Conservation (phyloP, 2,888 invertebrate species). For the Conistra vaccinii region DNA sequence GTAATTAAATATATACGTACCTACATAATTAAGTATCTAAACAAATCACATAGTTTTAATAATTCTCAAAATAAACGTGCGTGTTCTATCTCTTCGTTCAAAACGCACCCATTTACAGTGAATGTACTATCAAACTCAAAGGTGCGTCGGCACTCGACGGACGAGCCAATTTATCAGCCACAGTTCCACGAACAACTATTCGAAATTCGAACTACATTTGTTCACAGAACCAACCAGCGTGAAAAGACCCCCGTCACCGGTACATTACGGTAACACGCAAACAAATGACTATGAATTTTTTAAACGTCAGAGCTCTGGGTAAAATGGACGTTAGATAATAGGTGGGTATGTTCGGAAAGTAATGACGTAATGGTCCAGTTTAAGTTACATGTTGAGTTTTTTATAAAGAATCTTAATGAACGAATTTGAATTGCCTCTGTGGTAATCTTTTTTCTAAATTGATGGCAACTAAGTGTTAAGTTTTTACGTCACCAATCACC, state of each 20-base stretch:
- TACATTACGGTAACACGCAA: constrained; percentile 52
- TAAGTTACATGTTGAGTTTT: constrained; percentile 57
- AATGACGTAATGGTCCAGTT: constrained; percentile 66
- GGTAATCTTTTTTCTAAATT: constrained; percentile 37
- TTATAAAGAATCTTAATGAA: constrained; percentile 57
- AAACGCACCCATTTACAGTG: constrained; percentile 58
- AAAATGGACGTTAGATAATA: constrained; percentile 59
- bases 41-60: background rate
- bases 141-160: constrained; percentile 67
- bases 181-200: constrained; percentile 76
- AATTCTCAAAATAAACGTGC: constrained; percentile 39
- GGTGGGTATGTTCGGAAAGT: constrained; percentile 53
- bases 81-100: constrained; percentile 54
- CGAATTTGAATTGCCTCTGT: constrained; percentile 51
- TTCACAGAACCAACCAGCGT: constrained; percentile 65
- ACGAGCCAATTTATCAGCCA: constrained; percentile 78
- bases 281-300: constrained; percentile 55
- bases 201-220: constrained; percentile 75
- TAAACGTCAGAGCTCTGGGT: constrained; percentile 46
- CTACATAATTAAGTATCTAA: background rate
- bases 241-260: constrained; percentile 50
- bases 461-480: constrained; percentile 33
- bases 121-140: constrained; percentile 59
- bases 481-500: constrained; percentile 28
- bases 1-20: background rate